phyloP scores from a whole-genome alignment of 2,888 invertebrate species.

The Enoplolaimus lenunculus region DNA sequence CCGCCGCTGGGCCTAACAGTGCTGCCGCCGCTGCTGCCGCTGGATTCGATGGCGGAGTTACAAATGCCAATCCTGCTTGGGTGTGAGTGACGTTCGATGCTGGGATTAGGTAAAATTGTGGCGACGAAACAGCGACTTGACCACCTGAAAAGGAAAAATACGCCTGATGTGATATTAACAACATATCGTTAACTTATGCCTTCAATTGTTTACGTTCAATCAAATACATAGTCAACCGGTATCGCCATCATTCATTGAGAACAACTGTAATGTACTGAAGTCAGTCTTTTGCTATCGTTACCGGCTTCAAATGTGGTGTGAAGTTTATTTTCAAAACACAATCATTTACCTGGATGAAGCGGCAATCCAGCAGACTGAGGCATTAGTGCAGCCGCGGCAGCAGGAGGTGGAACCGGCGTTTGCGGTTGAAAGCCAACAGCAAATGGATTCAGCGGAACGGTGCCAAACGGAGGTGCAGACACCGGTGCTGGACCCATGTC shows the following conservation, averaged over 20 bases:
- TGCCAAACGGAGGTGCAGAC: conserved; percentile 23
- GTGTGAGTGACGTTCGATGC: conserved; percentile 20
- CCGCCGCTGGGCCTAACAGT: not conserved
- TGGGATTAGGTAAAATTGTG: conserved; percentile 22
- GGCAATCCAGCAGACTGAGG: not conserved
- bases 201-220: too few relatives aligned
- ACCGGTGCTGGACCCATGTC: conserved; percentile 21
- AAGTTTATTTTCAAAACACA: too few relatives aligned
- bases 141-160: too few relatives aligned
- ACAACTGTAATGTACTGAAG: too few relatives aligned
- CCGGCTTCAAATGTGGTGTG: too few relatives aligned
- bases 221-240: too few relatives aligned
- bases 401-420: not conserved
- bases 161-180: too few relatives aligned
- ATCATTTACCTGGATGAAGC: not conserved
- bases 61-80: conserved; percentile 6
- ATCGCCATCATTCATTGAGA: too few relatives aligned
- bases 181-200: too few relatives aligned
- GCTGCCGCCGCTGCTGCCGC: conserved; percentile 7
- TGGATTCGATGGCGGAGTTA: conserved; percentile 13
- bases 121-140: too few relatives aligned
- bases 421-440: conserved; percentile 18
- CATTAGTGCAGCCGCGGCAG: not conserved
- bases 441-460: conserved; percentile 25
- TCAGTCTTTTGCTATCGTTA: too few relatives aligned